phyloP scores from a whole-genome alignment of 2,113 vertebrate species.

The Chaenogobius annularis region DNA sequence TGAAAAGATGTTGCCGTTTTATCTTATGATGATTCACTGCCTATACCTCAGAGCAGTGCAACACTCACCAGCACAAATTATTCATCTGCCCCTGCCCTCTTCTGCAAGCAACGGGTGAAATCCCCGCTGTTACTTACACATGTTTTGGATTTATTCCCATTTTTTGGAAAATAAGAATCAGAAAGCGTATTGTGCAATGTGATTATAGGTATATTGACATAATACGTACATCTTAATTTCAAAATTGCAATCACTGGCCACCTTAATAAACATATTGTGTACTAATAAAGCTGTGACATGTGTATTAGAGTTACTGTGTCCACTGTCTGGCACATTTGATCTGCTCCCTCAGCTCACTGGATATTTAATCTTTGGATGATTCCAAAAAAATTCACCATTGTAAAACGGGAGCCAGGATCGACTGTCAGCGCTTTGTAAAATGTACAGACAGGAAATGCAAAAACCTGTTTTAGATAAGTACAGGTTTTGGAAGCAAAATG shows the following conservation, averaged over 20 bases:
- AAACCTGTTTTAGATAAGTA: background rate
- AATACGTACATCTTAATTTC: too few species aligned
- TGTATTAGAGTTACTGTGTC: too few species aligned
- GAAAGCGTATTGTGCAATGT: background rate
- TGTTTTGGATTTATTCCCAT: conserved; percentile 27
- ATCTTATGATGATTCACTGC: conserved; percentile 53
- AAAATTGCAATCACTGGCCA: too few species aligned
- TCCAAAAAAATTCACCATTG: too few species aligned
- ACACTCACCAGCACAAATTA: conserved; percentile 50
- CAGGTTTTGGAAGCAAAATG: background rate
- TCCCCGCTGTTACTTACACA: conserved; percentile 29
- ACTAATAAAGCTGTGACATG: too few species aligned
- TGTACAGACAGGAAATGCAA: background rate
- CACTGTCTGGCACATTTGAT: too few species aligned
- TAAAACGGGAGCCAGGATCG: too few species aligned
- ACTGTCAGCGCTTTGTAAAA: too few species aligned
- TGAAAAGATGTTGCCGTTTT: conserved; percentile 55
- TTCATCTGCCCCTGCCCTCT: conserved; percentile 38
- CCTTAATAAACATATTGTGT: background rate
- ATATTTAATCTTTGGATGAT: too few species aligned
- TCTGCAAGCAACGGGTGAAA: conserved; percentile 18
- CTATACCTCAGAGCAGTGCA: conserved; percentile 43
- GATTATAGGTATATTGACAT: too few species aligned
- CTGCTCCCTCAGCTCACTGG: too few species aligned
- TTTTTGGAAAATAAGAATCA: background rate